Conservation (phyloP, 1,140 invertebrate genomes). For the Bombus sibiricus region DNA sequence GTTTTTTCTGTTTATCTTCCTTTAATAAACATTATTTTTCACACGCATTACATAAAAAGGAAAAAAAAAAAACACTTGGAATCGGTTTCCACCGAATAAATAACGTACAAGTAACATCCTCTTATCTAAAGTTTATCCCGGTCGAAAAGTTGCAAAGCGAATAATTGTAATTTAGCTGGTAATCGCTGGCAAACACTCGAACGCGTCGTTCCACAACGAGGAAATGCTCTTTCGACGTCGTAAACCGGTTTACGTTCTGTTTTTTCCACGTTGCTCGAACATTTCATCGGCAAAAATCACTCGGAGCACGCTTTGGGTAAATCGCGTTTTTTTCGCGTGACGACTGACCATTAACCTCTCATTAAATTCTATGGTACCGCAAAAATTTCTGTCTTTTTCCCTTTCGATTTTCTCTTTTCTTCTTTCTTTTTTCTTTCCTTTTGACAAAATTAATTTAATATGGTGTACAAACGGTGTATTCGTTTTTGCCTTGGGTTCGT, state of each 20-base stretch:
- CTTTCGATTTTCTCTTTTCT: background rate
- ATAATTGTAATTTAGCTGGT: slow-evolving; percentile 13
- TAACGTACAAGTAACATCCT: background rate
- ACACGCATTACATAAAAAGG: too few species aligned
- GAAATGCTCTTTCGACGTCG: slow-evolving; percentile 23
- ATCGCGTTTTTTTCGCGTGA: background rate
- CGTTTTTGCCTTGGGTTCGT: background rate
- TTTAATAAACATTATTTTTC: too few species aligned
- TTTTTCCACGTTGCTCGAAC: slow-evolving; percentile 1
- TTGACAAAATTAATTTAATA: background rate
- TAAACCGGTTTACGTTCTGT: slow-evolving; percentile 32
- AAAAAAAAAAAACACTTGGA: too few species aligned
- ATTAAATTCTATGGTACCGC: background rate
- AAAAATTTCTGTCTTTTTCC: too few species aligned
- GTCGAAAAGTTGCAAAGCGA: background rate
- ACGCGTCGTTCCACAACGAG: slow-evolving; percentile 16
- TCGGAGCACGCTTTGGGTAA: background rate
- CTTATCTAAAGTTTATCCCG: background rate
- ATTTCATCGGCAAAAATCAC: slow-evolving; percentile 27
- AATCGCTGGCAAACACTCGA: slow-evolving; percentile 1
- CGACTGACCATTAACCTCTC: background rate
- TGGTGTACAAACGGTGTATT: background rate
- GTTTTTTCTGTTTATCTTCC: too few species aligned
- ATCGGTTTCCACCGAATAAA: background rate
- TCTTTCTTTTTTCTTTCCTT: background rate